Percentiles rank a stretch among this genome's conserved stretches.
These are phyloP conservation scores for Asteroscopus sphinx DNA, from an alignment of 2,888 invertebrate species.

Conservation along the genomic window DNA sequence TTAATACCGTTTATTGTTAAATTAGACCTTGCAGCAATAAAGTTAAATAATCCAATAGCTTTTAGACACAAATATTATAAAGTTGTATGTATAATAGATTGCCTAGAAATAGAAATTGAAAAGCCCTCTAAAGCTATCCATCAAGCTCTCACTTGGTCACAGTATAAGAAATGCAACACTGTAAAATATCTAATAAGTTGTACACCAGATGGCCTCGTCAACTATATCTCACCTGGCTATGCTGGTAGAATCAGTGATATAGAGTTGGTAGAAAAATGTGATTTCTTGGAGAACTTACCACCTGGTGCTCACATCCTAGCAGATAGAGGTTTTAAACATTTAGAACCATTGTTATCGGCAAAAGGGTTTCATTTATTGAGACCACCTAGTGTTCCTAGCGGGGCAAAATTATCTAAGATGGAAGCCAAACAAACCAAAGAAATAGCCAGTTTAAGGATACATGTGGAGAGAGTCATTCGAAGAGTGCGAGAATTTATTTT, in stretches of 20 bases:
- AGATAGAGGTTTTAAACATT: constrained; percentile 32
- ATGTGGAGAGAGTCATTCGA: constrained; percentile 17
- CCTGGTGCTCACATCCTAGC: constrained; percentile 6
- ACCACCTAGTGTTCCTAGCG: no score
- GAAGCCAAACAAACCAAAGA: no score
- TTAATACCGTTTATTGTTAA: constrained; percentile 49
- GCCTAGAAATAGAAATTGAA: constrained; percentile 69
- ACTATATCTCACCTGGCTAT: constrained; percentile 57
- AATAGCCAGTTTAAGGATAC: no score
- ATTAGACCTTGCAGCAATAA: constrained; percentile 32
- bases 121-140: constrained; percentile 65
- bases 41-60: constrained; percentile 52
- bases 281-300: constrained; percentile 16
- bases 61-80: constrained; percentile 59
- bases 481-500: constrained; percentile 18
- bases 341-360: constrained; percentile 14
- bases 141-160: constrained; percentile 69
- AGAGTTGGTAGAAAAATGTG: constrained; percentile 28
- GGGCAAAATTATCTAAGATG: no score
- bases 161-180: constrained; percentile 63
- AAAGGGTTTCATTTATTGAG: background rate
- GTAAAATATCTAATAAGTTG: no score
- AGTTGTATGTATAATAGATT: constrained; percentile 68
- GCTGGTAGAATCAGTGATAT: constrained; percentile 49
- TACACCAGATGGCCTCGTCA: constrained; percentile 52